phyloP scores from a whole-genome alignment of 2,113 vertebrate genomes.

The Mirza zaza region DNA sequence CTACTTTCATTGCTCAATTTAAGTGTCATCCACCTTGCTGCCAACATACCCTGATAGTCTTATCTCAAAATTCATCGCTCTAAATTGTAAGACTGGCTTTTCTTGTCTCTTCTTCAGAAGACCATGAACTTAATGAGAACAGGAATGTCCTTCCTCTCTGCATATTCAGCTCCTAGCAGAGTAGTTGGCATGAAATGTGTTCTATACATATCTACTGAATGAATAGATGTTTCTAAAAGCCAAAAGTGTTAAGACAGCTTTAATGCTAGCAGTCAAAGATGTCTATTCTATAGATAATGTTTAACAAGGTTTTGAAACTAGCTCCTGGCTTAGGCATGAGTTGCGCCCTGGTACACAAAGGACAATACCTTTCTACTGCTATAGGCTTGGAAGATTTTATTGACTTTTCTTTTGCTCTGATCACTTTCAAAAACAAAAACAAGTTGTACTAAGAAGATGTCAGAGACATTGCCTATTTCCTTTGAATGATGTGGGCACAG shows the following conservation, averaged over 20 bases:
- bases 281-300: neutral
- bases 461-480: neutral
- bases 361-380: neutral
- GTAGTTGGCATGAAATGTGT: neutral
- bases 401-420: neutral
- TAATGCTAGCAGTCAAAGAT: neutral
- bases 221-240: neutral
- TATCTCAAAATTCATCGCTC: neutral
- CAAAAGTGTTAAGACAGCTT: neutral
- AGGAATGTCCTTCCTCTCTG: neutral
- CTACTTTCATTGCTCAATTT: neutral
- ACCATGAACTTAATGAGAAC: neutral
- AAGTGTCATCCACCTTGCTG: neutral
- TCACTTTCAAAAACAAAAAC: neutral
- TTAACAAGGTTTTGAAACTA: neutral
- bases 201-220: neutral
- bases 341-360: neutral
- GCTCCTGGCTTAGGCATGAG: neutral
- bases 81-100: neutral
- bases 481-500: neutral
- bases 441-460: neutral
- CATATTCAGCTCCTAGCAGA: neutral
- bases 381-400: neutral
- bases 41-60: neutral
- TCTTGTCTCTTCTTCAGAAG: neutral